Conservation (phyloP, 2,888 invertebrate genomes). For the Alsophila aescularia region DNA sequence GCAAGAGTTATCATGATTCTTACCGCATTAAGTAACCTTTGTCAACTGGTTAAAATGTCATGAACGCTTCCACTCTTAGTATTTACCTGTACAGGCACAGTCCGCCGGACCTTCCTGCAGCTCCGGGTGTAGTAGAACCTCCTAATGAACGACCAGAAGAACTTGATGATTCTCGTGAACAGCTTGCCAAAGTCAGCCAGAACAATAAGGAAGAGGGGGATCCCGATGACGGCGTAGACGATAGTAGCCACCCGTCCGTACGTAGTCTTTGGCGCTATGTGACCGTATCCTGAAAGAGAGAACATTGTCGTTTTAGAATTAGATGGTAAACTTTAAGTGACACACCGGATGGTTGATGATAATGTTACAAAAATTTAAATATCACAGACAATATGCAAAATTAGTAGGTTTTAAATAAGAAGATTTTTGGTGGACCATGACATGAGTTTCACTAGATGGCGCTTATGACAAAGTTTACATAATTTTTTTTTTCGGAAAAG, state of each 20-base stretch:
- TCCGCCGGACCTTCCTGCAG: conserved; percentile 90
- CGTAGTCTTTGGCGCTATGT: conserved; percentile 95
- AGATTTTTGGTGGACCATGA: too few species aligned
- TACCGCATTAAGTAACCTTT: too few species aligned
- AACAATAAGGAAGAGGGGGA: conserved; percentile 97
- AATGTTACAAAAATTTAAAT: too few species aligned
- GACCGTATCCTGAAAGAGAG: conserved; percentile 93
- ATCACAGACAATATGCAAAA: background rate
- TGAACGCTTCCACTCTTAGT: background rate
- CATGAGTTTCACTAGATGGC: too few species aligned
- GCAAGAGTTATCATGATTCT: too few species aligned
- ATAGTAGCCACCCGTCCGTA: conserved; percentile 95
- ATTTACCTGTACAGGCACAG: conserved; percentile 88
- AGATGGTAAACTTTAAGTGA: background rate
- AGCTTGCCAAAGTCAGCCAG: conserved; percentile 97
- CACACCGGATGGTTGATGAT: background rate
- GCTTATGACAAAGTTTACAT: too few species aligned
- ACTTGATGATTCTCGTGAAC: conserved; percentile 95
- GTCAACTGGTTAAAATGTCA: too few species aligned
- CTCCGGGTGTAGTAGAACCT: conserved; percentile 94
- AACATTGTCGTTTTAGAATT: background rate
- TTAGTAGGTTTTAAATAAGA: background rate
- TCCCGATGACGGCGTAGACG: conserved; percentile 96
- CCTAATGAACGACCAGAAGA: conserved; percentile 93
- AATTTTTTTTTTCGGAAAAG: too few species aligned